A percentile compares a stretch with the other conserved stretches of the same genome.
Evolutionary conservation across 2,888 invertebrate genomes (phyloP).

Genomic region (Drosophila robusta): DNA sequence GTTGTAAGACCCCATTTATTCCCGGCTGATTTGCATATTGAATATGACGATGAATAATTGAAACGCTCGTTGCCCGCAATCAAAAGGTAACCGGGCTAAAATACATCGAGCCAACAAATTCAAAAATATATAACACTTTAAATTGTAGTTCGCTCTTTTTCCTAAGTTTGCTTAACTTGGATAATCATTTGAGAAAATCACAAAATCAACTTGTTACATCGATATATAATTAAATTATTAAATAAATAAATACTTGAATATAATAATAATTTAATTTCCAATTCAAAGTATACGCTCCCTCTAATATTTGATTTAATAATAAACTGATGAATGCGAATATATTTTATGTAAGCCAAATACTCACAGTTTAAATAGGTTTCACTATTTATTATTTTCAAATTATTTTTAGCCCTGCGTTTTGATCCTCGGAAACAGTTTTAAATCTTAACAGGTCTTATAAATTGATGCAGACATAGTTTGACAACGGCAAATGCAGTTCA

Average conservation of each 20-base stretch:
- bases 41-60: constrained; percentile 72
- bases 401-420: no score
- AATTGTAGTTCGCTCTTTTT: neutral
- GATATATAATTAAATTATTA: no score
- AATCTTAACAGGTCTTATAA: constrained; percentile 35
- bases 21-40: constrained; percentile 67
- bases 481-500: constrained; percentile 20
- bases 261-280: no score
- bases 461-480: constrained; percentile 43
- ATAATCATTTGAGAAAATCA: neutral
- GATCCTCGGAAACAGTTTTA: constrained; percentile 32
- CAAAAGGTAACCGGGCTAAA: constrained; percentile 26
- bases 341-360: no score
- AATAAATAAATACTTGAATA: no score
- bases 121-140: neutral
- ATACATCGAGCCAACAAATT: constrained; percentile 23
- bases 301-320: no score
- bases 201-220: no score
- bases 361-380: no score
- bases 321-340: no score
- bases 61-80: constrained; percentile 29
- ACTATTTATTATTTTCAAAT: no score
- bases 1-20: neutral
- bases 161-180: neutral
- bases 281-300: no score